Evolutionary conservation across 35 echinoderm and acorn worm species (phyloP).

Genomic region (Diadema setosum): DNA sequence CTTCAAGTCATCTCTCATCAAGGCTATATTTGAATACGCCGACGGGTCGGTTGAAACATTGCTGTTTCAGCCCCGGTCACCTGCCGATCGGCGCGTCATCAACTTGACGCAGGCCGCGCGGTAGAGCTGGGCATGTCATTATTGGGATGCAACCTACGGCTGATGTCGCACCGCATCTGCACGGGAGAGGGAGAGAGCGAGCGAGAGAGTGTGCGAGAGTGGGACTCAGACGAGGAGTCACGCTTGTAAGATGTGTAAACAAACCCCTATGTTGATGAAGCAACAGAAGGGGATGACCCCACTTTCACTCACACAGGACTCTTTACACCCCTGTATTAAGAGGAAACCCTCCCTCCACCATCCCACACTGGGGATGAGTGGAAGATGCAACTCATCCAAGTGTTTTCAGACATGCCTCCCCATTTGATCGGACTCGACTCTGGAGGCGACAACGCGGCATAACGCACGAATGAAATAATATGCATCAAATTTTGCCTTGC

Average conservation of each 20-base stretch:
- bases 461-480: too few relatives aligned
- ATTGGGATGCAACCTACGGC: not conserved
- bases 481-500: too few relatives aligned
- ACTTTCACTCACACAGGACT: not conserved
- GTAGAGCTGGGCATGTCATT: not conserved
- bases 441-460: too few relatives aligned
- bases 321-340: not conserved
- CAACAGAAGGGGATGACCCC: not conserved
- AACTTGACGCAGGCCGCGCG: not conserved
- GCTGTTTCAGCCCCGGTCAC: not conserved
- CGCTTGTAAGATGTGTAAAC: not conserved
- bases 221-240: not conserved
- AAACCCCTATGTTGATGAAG: not conserved
- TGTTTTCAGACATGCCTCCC: too few relatives aligned
- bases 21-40: not conserved
- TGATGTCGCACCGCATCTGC: not conserved
- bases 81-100: not conserved
- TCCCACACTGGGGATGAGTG: too few relatives aligned
- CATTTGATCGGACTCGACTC: too few relatives aligned
- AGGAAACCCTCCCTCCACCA: not conserved
- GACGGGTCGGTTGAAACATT: not conserved
- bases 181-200: not conserved
- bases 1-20: not conserved
- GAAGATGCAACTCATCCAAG: too few relatives aligned
- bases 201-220: not conserved